Base-by-base conservation (phyloP, 2,113 vertebrate genomes). In the Urocynchramus pylzowi region DNA sequence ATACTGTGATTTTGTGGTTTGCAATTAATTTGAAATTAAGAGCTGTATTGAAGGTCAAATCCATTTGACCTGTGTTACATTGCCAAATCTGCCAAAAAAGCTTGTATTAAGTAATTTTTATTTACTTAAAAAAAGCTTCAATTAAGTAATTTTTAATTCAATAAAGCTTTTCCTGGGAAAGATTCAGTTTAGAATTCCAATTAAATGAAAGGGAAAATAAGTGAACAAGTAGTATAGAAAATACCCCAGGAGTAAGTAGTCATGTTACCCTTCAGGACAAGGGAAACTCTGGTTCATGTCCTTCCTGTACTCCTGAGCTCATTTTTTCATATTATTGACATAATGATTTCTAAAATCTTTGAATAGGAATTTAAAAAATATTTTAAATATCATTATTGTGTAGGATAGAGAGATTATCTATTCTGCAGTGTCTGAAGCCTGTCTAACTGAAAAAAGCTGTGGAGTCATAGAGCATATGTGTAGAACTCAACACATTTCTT, bases 381-480 rank as follows among this genome's bases (percentile, higher is more conserved):
- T 78, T 82, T 74, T 16, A 59, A 54, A 63, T 16, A 49, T 28
- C 10, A 16, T 13, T 11, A 13, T 30, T 84, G 3, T 37, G 12
- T 70, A 64, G 11, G 39, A 64, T 13, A 68, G 11, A 30, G 18
- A 79, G 37, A 52, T 31, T 59, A 54, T 67, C 5, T 79, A 18
- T 39, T 84, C 19, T 64, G 24, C 22, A 56, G 13, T 28, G 53
- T 59, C 39, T 60, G 16, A 54, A 50, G 13, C 22, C 49, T 6
- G 0, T 20, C 16, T 11, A 44, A 12, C 24, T 77, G 56, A 70
- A 94, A 81, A 73, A 4, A 16, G 23, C 2, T 22, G 4, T 2
- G 10, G 20, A 56, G 45, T 41, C 41, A 69, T 3, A 31, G 6
- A 53, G 4, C 1, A 1, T 35, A 35, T 6, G 2, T 1, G 1